These are phyloP conservation scores for Indicator maculatus DNA, from an alignment of 2,113 vertebrate genomes.

Conservation along the genomic window DNA sequence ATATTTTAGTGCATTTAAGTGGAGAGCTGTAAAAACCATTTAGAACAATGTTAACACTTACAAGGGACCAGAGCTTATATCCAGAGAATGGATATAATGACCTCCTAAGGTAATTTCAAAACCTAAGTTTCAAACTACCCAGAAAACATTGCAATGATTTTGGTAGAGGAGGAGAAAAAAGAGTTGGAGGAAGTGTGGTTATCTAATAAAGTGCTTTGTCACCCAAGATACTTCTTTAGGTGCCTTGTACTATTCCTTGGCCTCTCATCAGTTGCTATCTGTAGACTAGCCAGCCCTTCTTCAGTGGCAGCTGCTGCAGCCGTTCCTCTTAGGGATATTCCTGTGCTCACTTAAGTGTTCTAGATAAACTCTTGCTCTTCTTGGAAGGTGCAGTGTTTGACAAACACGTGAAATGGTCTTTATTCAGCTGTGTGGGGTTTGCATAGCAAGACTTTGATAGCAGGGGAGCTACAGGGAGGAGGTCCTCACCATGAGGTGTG, in stretches of 20 bases:
- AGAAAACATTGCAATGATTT: not conserved
- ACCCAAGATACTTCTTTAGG: not conserved
- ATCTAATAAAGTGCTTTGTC: not conserved
- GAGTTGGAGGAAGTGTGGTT: not conserved
- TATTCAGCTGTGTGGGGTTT: not conserved
- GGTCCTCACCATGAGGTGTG: not conserved
- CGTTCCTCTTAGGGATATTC: not conserved
- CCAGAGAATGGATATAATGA: not conserved
- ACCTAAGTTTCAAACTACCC: not conserved
- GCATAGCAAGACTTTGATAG: too few species aligned
- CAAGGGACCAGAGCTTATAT: not conserved
- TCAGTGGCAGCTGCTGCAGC: not conserved
- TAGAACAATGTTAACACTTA: rapidly evolving
- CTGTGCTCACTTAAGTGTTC: not conserved
- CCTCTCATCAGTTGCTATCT: not conserved
- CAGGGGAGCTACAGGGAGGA: not conserved
- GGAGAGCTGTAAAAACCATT: not conserved
- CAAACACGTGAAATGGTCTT: not conserved
- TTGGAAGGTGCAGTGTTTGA: not conserved
- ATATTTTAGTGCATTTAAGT: not conserved
- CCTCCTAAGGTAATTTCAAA: not conserved
- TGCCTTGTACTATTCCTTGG: not conserved
- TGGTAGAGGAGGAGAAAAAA: not conserved
- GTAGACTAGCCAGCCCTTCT: not conserved
- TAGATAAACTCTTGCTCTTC: not conserved